These are phyloP conservation scores for Limonius californicus DNA, from an alignment of 1,140 invertebrate species.

Conservation along the genomic window DNA sequence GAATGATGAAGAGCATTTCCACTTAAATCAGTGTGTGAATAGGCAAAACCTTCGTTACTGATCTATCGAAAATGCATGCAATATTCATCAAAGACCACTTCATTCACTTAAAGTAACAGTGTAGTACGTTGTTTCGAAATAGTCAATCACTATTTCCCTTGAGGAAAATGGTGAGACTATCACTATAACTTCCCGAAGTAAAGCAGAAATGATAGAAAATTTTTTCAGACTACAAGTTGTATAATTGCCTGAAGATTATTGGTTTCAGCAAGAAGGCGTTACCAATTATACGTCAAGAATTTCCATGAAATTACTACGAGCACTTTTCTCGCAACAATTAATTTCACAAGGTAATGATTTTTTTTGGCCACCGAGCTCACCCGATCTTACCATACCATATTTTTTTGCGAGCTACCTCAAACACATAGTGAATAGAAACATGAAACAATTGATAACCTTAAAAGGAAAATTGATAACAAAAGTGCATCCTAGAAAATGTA, in stretches of 20 bases:
- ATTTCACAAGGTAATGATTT: too few relatives aligned
- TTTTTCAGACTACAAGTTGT: too few relatives aligned
- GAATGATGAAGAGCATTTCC: not conserved
- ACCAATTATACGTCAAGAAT: not conserved
- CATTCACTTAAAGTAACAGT: not conserved
- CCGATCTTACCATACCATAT: too few relatives aligned
- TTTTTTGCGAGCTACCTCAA: too few relatives aligned
- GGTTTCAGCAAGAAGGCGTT: not conserved
- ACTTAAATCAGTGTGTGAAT: not conserved
- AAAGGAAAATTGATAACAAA: not conserved
- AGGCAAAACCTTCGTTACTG: not conserved
- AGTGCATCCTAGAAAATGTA: too few relatives aligned
- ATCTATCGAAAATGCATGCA: not conserved
- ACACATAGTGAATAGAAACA: too few relatives aligned
- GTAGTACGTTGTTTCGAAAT: not conserved
- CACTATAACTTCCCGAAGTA: not conserved
- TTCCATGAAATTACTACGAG: not conserved
- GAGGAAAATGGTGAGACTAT: not conserved
- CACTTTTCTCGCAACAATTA: not conserved
- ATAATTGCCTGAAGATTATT: not conserved
- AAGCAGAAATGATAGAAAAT: not conserved
- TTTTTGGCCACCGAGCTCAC: not conserved
- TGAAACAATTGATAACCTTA: not conserved
- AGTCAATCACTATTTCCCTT: not conserved
- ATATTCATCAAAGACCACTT: not conserved